Base-by-base conservation (phyloP, 1,140 invertebrate species). In the Bombus vancouverensis region DNA sequence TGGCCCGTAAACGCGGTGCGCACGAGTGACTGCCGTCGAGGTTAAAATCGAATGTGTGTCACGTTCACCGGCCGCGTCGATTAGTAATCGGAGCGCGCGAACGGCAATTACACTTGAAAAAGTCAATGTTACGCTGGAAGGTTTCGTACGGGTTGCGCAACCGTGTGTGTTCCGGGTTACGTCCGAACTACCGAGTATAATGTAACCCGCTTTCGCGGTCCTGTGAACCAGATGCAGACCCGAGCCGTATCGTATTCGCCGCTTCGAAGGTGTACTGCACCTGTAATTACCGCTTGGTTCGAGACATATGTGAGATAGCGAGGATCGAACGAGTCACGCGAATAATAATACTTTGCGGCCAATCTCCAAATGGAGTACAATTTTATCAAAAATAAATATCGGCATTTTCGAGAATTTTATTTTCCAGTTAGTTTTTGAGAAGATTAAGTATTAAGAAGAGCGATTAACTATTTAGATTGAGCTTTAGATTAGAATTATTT, bases 81-180 rank as follows among this genome's bases (percentile, higher is more conserved):
- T 90, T 90, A 90, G 89, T 83, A 90, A 90, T 90, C 86, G 86
- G 86, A 86, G 89, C 88, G 89, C 88, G 89, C 80, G 88, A 83
- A 74, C 72, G 77, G 75, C 88, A 90, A 90, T 90, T 90, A 90
- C 79, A 82, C 81, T 90, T 85, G 89, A 90, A 90, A 90, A 90
- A 90, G 88, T 90, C 89, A 90, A 90, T 90, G 88, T 88, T 90
- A 90, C 86, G 82, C 53, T 62, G 79, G 70, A 90, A 87, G 88
- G 85, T 90, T 90, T 85, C 74, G 86, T 79, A n/a, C 57, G 72
- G 15, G 80, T 90, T 90, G 87, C 59, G 88, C 80, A 90, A 90
- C 77, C 65, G 32, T 37, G 53, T 59, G n/a, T 85, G 85, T 89
- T 84, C 78, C 77, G 88, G 88, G 85, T 79, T 89, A 28, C 72